These are phyloP conservation scores for Lamprotornis superbus DNA, from an alignment of 2,113 vertebrate genomes.

Conservation along the genomic window DNA sequence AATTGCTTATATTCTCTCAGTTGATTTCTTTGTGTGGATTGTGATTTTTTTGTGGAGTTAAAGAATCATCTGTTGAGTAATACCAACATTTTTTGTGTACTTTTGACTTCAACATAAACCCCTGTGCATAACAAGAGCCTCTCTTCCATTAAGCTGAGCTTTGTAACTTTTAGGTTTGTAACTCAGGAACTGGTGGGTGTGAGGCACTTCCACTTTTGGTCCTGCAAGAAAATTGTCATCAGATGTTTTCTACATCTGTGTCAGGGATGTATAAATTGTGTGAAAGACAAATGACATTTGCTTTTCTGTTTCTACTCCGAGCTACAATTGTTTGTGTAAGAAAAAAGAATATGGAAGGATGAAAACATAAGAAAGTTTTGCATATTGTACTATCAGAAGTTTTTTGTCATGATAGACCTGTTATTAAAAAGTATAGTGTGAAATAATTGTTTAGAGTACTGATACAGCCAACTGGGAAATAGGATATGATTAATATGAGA, in stretches of 20 bases:
- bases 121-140: background rate
- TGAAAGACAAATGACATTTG: background rate
- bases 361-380: background rate
- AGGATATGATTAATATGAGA: background rate
- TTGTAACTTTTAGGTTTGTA: background rate
- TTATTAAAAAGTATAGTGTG: background rate
- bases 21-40: background rate
- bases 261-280: background rate
- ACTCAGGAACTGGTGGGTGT: background rate
- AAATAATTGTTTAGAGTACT: background rate
- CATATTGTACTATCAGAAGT: accelerated
- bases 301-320: background rate
- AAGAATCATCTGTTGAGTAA: background rate
- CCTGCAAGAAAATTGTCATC: background rate
- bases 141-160: background rate
- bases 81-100: accelerated
- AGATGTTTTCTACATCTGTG: background rate
- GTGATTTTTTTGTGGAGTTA: background rate
- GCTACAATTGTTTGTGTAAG: background rate
- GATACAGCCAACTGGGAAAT: background rate
- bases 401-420: background rate
- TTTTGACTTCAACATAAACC: background rate
- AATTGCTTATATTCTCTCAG: background rate
- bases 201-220: background rate
- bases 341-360: background rate